Base-by-base conservation (phyloP, 1,140 invertebrate species). In the Heliconius hermathena region DNA sequence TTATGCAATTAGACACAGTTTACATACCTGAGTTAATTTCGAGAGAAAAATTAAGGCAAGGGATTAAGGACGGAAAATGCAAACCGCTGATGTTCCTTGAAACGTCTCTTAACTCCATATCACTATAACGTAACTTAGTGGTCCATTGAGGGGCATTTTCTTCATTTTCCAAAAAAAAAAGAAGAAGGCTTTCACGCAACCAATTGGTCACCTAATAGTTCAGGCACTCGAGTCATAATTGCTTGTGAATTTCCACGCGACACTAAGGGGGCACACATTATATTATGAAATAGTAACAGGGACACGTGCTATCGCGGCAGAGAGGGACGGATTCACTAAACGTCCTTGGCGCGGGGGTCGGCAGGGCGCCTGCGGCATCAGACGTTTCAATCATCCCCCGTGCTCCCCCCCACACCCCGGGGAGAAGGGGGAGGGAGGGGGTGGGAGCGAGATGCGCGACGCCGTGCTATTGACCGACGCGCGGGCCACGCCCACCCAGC, bases 271-370 rank as follows among this genome's bases (percentile, higher is more conserved):
- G 87, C 91, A 93, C 91, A 94, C 91, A 94, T 93, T 91, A 92
- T 93, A 92, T 90, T 91, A 92, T 91, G 92, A 91, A 94, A 93
- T 94, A 93, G 91, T 93, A 93, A 91, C 91, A 87, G 89, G 85
- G 90, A 91, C 93, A 94, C 93, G 93, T 94, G 93, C 91, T 94
- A 88, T 90, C 91, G 88, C 88, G 88, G 89, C 93, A 93, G 91
- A 94, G 91, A 92, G 91, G 93, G 93, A 94, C 93, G 93, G 93
- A 94, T 93, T 94, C 93, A 94, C 93, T 94, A 91, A 93, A 94
- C 91, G 93, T 94, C 93, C 93, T 94, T 94, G 93, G 90, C 86
- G 85, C 87, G 87, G 90, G 90, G 91, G 88, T 85, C 90, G 86
- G 91, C 85, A 91, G 91, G 91, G 93, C 93, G 93, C 91, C 90